Base-by-base conservation (phyloP, 2,797 vertebrate genomes). In the Enteromius treurensis region DNA sequence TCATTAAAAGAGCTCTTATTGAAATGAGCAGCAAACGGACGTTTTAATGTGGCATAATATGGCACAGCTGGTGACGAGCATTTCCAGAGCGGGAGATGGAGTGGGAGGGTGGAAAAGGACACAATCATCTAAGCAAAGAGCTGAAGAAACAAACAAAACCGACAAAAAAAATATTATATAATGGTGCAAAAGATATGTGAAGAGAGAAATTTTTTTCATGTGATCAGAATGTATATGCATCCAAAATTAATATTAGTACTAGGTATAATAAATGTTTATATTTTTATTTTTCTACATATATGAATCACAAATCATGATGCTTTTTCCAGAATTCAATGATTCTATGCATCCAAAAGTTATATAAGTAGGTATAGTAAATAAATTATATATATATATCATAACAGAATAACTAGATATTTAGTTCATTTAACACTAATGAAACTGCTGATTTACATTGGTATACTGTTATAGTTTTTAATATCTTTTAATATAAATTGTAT, bases 1-100 rank as follows among this genome's bases (percentile, higher is more conserved):
- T 81, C 73, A 79, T 87, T 84, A 82, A 80, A 85, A 45, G 8
- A 21, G 9, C 64, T 79, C 42, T 81, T 79, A 87, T 83, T 82
- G 73, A 77, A 88, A 84, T 80, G 47, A 86, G 79, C 74, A 71
- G 70, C 69, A 78, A 82, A 79, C 77, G 13, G 60, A 37, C 23
- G 71, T 77, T 82, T 86, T 47, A 71, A 86, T 86, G 85, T 78
- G 67, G 37, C 42, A 34, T 80, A 86, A 81, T 88, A 49, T 64
- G 77, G 55, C 42, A 76, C 85, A 88, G 77, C 78, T 49, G 64
- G 65, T 58, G 64, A 80, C 53, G 32, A 70, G 32, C 42, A 29
- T 80, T 76, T 75, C 34, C 65, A 80, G 49, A 77, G 75, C 0
- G 17, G 60, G 47, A 69, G 13, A 34, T 58, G 53, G 74, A 34